Base-by-base conservation (phyloP, 2,888 invertebrate species). In the Microdon myrmicae region DNA sequence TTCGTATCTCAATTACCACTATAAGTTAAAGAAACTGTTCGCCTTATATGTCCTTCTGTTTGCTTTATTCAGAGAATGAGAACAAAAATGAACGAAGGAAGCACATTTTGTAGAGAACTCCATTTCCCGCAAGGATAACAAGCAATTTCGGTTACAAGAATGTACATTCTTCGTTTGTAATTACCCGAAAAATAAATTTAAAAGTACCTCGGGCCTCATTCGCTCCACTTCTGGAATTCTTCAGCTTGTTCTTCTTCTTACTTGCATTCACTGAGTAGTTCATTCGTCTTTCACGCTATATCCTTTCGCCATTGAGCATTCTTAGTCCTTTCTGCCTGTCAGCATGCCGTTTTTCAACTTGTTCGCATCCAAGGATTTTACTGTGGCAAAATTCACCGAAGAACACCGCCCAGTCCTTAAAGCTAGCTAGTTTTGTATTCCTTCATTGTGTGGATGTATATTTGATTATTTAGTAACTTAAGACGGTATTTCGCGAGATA, bases 101-200 rank as follows among this genome's bases (percentile, higher is more conserved):
- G 54, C 38, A 56, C 49, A 58, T 45, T 64, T 47, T 29, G 20
- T 51, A 47, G 31, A 43, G 47, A 58, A 43, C 51, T 58, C 32
- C 58, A 64, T 64, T 64, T 58, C 58, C 64, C 64, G 37, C 56
- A 58, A 53, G 56, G 51, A 64, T 58, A 64, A 64, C 64, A 64
- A 56, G 64, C 58, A 64, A 64, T 64, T 64, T 58, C 45, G 58
- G 64, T 64, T 64, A 56, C 56, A 58, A 61, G 64, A 64, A 56
- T 64, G 64, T 51, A 64, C 64, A 64, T 64, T 64, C 51, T 51
- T 58, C 64, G 45, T 56, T 64, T 56, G 51, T 64, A 64, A 64
- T 64, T 64, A 64, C 64, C 56, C 56, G 45, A 56, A 64, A 64
- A 64, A 56, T 47, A 64, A 64, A 64, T 64, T 64, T 64, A 56